These are phyloP conservation scores for Doryteuthis pealeii DNA, from an alignment of 1,140 invertebrate species.

Conservation along the genomic window DNA sequence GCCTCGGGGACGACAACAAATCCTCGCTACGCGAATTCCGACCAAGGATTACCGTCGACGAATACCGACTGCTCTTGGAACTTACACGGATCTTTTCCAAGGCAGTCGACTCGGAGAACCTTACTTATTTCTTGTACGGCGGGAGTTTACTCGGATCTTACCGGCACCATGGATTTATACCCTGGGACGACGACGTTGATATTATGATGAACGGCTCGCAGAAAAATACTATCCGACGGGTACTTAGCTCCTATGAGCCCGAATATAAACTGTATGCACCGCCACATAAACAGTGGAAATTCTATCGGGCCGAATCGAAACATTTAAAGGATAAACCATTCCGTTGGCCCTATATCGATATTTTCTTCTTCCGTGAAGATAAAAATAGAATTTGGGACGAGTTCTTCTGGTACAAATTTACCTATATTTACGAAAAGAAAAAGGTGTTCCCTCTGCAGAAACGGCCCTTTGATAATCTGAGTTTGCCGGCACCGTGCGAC, in stretches of 20 bases:
- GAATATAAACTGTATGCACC: conserved; percentile 17
- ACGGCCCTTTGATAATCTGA: conserved; percentile 39
- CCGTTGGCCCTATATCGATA: conserved; percentile 53
- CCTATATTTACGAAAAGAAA: conserved; percentile 32
- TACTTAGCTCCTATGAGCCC: conserved; percentile 19
- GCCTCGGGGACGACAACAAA: too few relatives aligned
- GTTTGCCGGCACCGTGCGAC: conserved; percentile 44
- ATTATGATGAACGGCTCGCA: conserved; percentile 30
- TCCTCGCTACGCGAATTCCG: not conserved
- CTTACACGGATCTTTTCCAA: conserved; percentile 15
- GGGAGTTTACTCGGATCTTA: conserved; percentile 38
- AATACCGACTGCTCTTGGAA: not conserved
- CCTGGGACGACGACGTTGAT: conserved; percentile 47
- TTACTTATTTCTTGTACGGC: conserved; percentile 34
- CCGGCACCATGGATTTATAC: conserved; percentile 38
- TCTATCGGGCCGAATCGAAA: conserved; percentile 25
- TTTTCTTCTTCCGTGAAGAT: conserved; percentile 51
- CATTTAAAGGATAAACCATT: conserved; percentile 27
- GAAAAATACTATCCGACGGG: conserved; percentile 19
- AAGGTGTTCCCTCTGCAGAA: conserved; percentile 46
- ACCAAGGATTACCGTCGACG: not conserved
- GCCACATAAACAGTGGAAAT: conserved; percentile 37
- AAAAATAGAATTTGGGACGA: conserved; percentile 46
- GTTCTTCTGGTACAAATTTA: conserved; percentile 25
- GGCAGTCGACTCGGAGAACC: conserved; percentile 11